Base-by-base conservation (phyloP, 1,140 invertebrate species). In the Drosophila rhopaloa region DNA sequence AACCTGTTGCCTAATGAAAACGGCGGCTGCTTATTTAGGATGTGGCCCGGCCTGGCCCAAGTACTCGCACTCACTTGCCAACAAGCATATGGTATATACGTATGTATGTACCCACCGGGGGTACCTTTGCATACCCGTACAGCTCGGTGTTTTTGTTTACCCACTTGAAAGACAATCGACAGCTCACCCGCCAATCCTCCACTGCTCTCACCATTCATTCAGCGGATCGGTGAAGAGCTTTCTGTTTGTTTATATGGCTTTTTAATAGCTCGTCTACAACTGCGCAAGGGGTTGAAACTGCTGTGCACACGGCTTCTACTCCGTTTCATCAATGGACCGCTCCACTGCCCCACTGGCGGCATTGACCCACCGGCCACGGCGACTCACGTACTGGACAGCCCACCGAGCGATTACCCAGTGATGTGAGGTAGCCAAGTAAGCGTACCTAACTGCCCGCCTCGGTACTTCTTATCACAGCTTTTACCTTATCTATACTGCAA, bases 1-100 rank as follows among this genome's bases (percentile, higher is more conserved):
- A 88, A 88, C 84, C 84, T 88, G 84, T 88, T 88, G 83, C 83
- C 84, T 81, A 88, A 88, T 88, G 72, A 83, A 79, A 84, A 60
- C 58, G 57, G 67, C 62, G 71, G 77, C 74, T 85, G 78, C 68
- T 85, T 86, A 88, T 83, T 86, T 83, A 86, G 83, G 83, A 86
- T 86, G 59, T 86, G 76, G 75, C 74, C 57, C 37, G 73, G 63
- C 74, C 37, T 37, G 56, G 37, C 50, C 76, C 78, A 68, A 68
- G 74, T 76, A 65, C 67, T 71, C 35, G 59, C 59, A 61, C 47
- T 41, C n/a, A 32, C 57, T 75, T 53, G 19, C 38, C 60, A 55
- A 48, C 46, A 53, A 29, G 29, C 50, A 50, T 41, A 78, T 29
- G 44, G 43, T 8, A 32, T 8, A 8, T 59, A 60, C 14, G 14